Evolutionary conservation across 2,797 vertebrate genomes (phyloP).

Genomic region (Micropoecilia bifurca): DNA sequence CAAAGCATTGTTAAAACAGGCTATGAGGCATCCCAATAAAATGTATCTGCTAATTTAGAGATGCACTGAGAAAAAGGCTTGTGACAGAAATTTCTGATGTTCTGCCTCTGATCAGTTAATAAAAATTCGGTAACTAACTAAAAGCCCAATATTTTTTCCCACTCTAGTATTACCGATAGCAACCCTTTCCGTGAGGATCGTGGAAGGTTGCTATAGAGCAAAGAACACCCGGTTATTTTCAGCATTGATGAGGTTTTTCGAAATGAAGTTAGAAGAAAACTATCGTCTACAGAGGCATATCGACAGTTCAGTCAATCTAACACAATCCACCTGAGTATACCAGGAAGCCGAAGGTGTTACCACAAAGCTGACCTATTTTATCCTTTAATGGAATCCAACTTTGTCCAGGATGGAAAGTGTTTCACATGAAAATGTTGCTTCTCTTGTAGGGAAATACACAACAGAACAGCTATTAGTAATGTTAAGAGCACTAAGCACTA

Average conservation of each 20-base stretch:
- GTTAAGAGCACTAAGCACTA: not conserved
- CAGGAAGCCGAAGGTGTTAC: not conserved
- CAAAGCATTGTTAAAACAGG: conserved; percentile 29
- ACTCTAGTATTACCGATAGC: not conserved
- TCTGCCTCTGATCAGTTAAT: not conserved
- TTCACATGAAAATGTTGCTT: not conserved
- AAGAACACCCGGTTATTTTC: not conserved
- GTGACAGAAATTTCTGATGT: not conserved
- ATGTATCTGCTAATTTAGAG: conserved; percentile 30
- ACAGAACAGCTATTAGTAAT: not conserved
- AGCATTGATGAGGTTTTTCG: not conserved
- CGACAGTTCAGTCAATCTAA: not conserved
- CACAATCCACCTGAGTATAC: not conserved
- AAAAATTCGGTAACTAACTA: not conserved
- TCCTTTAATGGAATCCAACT: not conserved
- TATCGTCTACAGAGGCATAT: not conserved
- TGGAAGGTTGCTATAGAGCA: not conserved
- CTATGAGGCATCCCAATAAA: conserved; percentile 38
- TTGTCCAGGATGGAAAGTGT: not conserved
- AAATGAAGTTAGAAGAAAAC: not conserved
- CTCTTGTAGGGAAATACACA: not conserved
- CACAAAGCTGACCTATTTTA: not conserved
- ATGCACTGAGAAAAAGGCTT: not conserved
- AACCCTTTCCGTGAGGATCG: not conserved
- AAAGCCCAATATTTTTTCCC: not conserved